Percentiles rank a stretch among this genome's conserved stretches.
phyloP scores from a whole-genome alignment of 2,113 vertebrate genomes.

The Blennius ocellaris region DNA sequence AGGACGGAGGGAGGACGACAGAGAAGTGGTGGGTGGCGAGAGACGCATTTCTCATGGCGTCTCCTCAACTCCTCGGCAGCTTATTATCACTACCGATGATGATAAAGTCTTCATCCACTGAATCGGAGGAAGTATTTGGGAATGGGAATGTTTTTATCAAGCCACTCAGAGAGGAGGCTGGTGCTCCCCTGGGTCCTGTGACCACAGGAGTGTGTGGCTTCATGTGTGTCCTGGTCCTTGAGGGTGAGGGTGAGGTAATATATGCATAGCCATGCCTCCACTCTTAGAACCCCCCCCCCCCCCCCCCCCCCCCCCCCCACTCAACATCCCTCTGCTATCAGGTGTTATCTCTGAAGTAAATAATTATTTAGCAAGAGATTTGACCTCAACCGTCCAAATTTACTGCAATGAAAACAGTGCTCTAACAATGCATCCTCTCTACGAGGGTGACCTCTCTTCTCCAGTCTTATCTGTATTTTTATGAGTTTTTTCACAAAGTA shows the following conservation, averaged over 20 bases:
- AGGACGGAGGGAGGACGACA: constrained; percentile 52
- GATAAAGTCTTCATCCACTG: constrained; percentile 18
- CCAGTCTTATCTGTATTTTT: constrained; percentile 50
- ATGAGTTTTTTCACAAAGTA: constrained; percentile 62
- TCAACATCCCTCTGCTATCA: constrained; percentile 39
- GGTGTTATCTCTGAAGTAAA: constrained; percentile 47
- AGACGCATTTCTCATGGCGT: constrained; percentile 47
- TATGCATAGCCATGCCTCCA: constrained; percentile 26
- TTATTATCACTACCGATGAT: constrained; percentile 42
- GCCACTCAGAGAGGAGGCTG: constrained; percentile 2
- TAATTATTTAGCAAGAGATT: constrained; percentile 52
- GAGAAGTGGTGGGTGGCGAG: constrained; percentile 61
- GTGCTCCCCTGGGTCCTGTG: neutral
- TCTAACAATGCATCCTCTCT: neutral
- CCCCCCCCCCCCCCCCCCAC: constrained; percentile 12
- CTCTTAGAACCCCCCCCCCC: constrained; percentile 2
- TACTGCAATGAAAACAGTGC: constrained; percentile 40
- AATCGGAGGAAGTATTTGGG: neutral
- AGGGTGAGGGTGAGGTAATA: neutral
- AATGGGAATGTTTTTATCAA: constrained; percentile 5
- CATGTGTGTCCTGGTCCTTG: neutral
- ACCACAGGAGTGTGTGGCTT: neutral
- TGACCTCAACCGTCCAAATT: constrained; percentile 61
- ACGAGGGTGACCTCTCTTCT: constrained; percentile 32
- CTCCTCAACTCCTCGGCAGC: constrained; percentile 25